These are phyloP conservation scores for Tolmerus cingulatus DNA, from an alignment of 2,888 invertebrate species.

Conservation along the genomic window DNA sequence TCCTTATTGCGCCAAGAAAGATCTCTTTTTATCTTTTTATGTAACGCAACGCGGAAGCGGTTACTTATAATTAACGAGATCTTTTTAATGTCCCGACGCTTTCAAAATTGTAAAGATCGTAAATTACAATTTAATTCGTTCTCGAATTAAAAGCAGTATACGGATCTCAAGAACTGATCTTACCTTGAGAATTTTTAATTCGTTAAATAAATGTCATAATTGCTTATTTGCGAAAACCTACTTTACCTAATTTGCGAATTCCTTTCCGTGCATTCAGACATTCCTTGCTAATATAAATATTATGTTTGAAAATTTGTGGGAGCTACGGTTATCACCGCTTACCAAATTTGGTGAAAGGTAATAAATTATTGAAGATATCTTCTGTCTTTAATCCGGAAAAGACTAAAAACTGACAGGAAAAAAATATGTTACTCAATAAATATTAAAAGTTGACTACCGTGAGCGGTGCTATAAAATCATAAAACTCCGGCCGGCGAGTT, in stretches of 20 bases:
- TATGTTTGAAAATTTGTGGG: background rate
- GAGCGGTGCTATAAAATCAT: background rate
- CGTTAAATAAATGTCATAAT: background rate
- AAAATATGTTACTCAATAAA: background rate
- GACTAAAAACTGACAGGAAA: background rate
- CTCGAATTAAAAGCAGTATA: background rate
- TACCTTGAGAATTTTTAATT: background rate
- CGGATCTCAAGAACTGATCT: background rate
- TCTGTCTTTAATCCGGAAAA: background rate
- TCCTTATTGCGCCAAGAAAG: background rate
- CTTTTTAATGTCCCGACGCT: background rate
- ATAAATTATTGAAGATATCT: background rate
- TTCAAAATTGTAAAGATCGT: background rate
- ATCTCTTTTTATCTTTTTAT: background rate
- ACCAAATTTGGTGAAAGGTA: background rate
- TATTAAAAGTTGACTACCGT: background rate
- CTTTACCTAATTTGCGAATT: background rate
- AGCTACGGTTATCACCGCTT: background rate
- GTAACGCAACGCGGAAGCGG: background rate
- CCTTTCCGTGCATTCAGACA: background rate
- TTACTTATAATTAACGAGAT: background rate
- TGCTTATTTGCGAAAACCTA: background rate
- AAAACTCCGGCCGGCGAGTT: background rate
- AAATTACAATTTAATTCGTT: background rate
- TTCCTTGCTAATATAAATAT: background rate